These are phyloP conservation scores for Choreutis nemorana DNA, from an alignment of 2,888 invertebrate species.

Conservation along the genomic window DNA sequence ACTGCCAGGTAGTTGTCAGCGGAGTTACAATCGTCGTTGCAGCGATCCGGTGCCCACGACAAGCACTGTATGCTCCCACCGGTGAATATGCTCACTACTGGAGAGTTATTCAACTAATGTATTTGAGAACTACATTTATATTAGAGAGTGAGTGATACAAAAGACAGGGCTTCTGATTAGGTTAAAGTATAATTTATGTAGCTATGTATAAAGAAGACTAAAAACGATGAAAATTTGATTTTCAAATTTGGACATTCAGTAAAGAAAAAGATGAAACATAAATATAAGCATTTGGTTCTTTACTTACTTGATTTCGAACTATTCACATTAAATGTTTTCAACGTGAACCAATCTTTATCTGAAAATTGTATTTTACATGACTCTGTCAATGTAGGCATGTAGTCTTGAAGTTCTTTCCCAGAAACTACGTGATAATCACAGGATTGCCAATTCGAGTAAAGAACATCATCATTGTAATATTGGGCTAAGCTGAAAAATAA, in stretches of 20 bases:
- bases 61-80: slow-evolving; percentile 68
- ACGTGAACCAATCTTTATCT: slow-evolving; percentile 17
- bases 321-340: slow-evolving; percentile 21
- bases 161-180: too few relatives aligned
- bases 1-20: slow-evolving; percentile 65
- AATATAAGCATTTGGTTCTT: too few relatives aligned
- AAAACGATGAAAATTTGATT: too few relatives aligned
- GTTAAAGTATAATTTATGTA: too few relatives aligned
- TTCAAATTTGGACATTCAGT: too few relatives aligned
- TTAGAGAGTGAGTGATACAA: too few relatives aligned
- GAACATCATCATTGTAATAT: slow-evolving; percentile 24
- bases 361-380: slow-evolving; percentile 61
- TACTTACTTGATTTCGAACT: background rate
- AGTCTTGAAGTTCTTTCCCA: slow-evolving; percentile 34
- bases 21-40: slow-evolving; percentile 8
- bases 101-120: background rate
- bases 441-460: slow-evolving; percentile 43
- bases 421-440: slow-evolving; percentile 34
- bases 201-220: too few relatives aligned
- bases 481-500: slow-evolving; percentile 28
- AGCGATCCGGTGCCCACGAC: slow-evolving; percentile 55
- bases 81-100: slow-evolving; percentile 33
- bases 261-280: too few relatives aligned
- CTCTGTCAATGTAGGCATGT: slow-evolving; percentile 57
- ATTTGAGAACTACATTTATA: background rate